Conservation (phyloP, 2,113 vertebrate species). For the Brienomyrus brachyistius region DNA sequence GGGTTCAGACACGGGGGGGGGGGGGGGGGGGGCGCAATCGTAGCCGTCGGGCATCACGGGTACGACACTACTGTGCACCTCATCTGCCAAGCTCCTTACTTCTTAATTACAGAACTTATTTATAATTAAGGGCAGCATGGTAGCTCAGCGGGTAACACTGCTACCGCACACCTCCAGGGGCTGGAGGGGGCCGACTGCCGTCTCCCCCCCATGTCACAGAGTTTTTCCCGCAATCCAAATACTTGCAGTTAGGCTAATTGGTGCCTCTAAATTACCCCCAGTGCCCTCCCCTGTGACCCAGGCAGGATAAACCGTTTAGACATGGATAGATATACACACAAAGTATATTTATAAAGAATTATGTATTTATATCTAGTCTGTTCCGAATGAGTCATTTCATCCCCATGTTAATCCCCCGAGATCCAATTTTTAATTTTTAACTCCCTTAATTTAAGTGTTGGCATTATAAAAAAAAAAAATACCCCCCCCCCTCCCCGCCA, state of each 20-base stretch:
- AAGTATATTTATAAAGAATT: background rate
- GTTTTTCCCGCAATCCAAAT: background rate
- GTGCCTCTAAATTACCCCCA: background rate
- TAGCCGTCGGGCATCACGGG: background rate
- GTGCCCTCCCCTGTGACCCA: background rate
- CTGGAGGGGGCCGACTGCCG: background rate
- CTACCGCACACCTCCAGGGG: background rate
- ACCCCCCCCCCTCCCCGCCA: no score
- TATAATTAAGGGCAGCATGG: background rate
- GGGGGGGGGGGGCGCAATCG: no score
- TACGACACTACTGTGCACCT: background rate
- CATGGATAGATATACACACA: background rate
- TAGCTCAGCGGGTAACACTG: background rate
- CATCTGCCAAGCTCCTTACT: background rate
- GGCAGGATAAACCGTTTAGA: background rate
- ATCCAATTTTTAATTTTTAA: background rate
- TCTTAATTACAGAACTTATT: background rate
- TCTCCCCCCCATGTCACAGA: background rate
- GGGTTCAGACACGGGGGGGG: background rate
- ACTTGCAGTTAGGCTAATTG: background rate
- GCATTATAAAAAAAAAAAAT: background rate
- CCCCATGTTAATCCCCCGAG: background rate
- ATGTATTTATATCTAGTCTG: background rate
- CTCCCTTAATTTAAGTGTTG: background rate
- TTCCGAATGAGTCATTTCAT: background rate